Evolutionary conservation across 2,797 vertebrate genomes (phyloP).

Genomic region (Odontamblyopus rebecca): DNA sequence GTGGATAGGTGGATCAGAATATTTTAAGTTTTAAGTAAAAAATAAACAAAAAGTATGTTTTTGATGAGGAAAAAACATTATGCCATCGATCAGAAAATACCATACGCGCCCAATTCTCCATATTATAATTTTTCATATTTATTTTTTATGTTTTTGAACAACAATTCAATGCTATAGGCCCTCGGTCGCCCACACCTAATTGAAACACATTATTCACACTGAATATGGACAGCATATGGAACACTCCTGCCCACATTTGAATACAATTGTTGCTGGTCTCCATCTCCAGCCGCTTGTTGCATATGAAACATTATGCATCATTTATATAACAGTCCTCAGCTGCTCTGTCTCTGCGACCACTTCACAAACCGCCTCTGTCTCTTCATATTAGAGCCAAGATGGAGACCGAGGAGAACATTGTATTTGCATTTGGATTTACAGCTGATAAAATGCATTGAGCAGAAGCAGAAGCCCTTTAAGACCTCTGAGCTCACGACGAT

Average conservation of each 20-base stretch:
- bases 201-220: background rate
- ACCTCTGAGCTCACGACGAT: background rate
- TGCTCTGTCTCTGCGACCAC: background rate
- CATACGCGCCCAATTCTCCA: too few species aligned
- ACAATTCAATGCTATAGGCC: too few species aligned
- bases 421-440: slow-evolving; percentile 3
- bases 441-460: background rate
- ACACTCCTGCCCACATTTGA: background rate
- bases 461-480: background rate
- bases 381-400: background rate
- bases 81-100: too few species aligned
- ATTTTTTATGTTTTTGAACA: too few species aligned
- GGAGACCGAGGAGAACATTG: background rate
- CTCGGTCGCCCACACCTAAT: background rate
- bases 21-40: too few species aligned
- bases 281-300: background rate
- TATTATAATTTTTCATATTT: too few species aligned
- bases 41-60: too few species aligned
- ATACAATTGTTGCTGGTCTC: background rate
- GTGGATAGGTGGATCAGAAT: too few species aligned
- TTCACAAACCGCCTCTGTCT: slow-evolving; percentile 2
- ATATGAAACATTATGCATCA: slow-evolving; percentile 10
- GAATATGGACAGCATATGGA: background rate
- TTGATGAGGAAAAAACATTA: too few species aligned
- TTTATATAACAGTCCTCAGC: slow-evolving; percentile 5